Evolutionary conservation across 2,797 vertebrate species (phyloP), one percentile per base, ranked within the genome.

Genomic region (Coreius guichenoti): DNA sequence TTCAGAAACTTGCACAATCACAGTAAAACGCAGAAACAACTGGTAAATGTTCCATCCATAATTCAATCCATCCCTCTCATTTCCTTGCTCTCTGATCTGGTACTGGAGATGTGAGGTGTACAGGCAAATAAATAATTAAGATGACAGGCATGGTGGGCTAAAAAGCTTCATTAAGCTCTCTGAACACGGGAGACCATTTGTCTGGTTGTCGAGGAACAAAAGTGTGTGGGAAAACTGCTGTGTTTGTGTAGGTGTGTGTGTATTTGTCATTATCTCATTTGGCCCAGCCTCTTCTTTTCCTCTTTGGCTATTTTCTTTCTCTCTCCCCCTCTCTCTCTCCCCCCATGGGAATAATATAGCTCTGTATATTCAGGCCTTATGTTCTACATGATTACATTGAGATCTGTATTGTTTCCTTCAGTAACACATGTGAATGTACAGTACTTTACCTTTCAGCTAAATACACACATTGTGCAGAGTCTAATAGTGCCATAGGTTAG

Each of bases 141-240:
- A 81, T 73, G 61, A 61, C 51, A 76, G 58, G 36, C 51, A 80
- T 43, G 61, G 33, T 65, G 82, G 75, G 61, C 47, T 70, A 67
- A 81, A 89, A 78, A 72, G 67, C 72, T 86, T 84, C 84, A 83
- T 54, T 33, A 67, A 87, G 83, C 83, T 72, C 72, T 70, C 47
- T 17, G 51, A 82, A 86, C 80, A 58, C 83, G 11, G 67, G 56
- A 70, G 36, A 81, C 54, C 47, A 67, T 85, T 84, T 63, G 39
- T 80, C 82, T 80, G 23, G 39, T 49, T 86, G 67, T 83, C 54
- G 29, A 70, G 77, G 43, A 83, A 83, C 80, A 83, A 63, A 81
- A 65, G 26, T 76, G 29, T 69, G 61, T 21, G 23, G 23, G 69
- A 67, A 86, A 80, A 82, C 31, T 49, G 31, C 51, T 74, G 74